phyloP scores from a whole-genome alignment of 2,113 vertebrate genomes.

The Pachyramphus minor region DNA sequence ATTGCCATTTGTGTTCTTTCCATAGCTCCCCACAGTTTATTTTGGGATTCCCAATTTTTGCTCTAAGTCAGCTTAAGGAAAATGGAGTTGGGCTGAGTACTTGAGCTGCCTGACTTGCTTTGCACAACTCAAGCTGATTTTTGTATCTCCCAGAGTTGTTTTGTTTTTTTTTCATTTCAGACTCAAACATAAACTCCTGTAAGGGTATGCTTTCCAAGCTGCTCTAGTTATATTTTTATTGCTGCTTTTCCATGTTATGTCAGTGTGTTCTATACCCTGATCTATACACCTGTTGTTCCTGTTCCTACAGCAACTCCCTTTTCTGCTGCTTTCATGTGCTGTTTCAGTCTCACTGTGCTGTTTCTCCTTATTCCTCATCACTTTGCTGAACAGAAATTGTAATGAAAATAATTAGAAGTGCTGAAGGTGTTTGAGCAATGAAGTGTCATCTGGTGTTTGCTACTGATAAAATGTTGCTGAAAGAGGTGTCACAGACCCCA shows the following conservation, averaged over 20 bases:
- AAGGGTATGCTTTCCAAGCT: not conserved
- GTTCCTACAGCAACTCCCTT: not conserved
- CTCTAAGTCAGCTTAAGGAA: not conserved
- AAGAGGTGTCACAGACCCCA: not conserved
- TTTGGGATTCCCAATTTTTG: not conserved
- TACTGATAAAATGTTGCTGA: not conserved
- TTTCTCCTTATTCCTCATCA: not conserved
- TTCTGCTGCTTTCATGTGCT: not conserved
- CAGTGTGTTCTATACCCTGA: not conserved
- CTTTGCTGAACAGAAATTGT: not conserved
- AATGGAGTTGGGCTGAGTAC: not conserved
- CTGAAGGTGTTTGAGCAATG: not conserved
- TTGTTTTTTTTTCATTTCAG: too few relatives aligned
- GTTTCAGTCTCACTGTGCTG: not conserved
- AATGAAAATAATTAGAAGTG: not conserved
- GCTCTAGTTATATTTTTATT: not conserved
- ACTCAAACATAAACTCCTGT: too few relatives aligned
- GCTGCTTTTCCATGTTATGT: not conserved
- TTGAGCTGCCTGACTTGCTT: not conserved
- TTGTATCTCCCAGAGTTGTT: not conserved
- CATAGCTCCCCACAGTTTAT: not conserved
- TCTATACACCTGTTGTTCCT: not conserved
- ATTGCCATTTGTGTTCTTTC: not conserved
- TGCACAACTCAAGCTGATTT: not conserved
- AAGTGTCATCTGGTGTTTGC: not conserved